Percentiles rank a stretch among this genome's conserved stretches.
Conservation (phyloP, 2,113 vertebrate genomes). For the Pelodiscus sinensis region DNA sequence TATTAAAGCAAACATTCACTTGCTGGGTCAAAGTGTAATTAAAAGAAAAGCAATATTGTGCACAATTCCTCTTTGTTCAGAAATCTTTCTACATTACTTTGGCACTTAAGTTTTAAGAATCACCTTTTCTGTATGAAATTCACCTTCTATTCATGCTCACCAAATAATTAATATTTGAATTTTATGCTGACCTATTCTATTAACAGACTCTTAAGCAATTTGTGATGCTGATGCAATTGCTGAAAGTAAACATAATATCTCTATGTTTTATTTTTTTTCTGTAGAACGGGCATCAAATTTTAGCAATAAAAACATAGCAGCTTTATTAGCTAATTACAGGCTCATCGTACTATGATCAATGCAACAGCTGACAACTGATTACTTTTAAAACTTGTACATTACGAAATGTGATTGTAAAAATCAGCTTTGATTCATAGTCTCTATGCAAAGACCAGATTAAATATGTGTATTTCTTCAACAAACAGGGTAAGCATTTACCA, state of each 20-base stretch:
- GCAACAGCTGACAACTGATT: background rate
- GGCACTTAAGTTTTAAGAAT: background rate
- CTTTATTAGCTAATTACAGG: background rate
- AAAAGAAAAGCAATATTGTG: background rate
- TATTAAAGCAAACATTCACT: background rate
- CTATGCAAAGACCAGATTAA: background rate
- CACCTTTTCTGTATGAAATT: background rate
- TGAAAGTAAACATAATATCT: background rate
- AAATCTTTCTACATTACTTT: background rate
- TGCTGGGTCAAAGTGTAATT: background rate
- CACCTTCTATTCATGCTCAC: background rate
- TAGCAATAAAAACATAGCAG: accelerated
- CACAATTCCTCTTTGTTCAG: background rate
- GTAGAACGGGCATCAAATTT: background rate
- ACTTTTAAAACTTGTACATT: background rate
- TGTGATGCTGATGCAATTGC: background rate
- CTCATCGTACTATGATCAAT: background rate
- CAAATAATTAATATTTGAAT: background rate
- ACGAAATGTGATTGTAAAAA: conserved; percentile 1
- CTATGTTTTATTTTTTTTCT: background rate
- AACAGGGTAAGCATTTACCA: conserved; percentile 46
- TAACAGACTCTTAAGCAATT: background rate
- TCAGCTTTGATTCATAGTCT: background rate
- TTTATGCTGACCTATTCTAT: background rate
- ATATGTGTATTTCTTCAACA: background rate